These are phyloP conservation scores for Strigamia crassipes DNA, from an alignment of 2,888 invertebrate genomes.

Conservation along the genomic window DNA sequence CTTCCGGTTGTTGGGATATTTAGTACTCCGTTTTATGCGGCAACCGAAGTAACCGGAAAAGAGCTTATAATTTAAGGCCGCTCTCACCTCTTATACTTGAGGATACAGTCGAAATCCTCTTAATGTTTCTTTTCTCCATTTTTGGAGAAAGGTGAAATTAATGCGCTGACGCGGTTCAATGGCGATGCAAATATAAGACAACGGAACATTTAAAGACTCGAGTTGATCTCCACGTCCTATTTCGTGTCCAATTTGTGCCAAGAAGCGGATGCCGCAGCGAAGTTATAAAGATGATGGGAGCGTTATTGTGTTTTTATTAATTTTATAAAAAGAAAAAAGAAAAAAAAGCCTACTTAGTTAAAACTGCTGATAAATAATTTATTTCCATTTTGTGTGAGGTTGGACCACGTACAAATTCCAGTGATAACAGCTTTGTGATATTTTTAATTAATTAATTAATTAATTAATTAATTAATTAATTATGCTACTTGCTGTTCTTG, in stretches of 20 bases:
- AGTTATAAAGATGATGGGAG: background rate
- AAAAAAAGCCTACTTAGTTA: conserved; percentile 17
- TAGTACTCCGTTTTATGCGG: conserved; percentile 67
- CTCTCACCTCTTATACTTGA: background rate
- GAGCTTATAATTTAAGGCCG: background rate
- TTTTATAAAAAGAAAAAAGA: background rate
- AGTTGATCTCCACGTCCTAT: conserved; percentile 27
- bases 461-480: background rate
- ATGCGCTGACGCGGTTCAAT: background rate
- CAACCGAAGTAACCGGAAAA: conserved; percentile 51
- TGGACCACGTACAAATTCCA: conserved; percentile 10
- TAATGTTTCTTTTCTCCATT: background rate
- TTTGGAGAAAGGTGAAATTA: background rate
- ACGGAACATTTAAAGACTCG: background rate
- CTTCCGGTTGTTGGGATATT: conserved; percentile 73
- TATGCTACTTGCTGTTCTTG: background rate
- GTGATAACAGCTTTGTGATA: background rate
- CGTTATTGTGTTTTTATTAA: conserved; percentile 3
- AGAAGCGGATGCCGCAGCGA: conserved; percentile 1
- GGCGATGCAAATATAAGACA: background rate
- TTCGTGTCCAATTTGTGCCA: conserved; percentile 23
- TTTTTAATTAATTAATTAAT: background rate
- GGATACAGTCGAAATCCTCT: background rate
- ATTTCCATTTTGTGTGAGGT: conserved; percentile 31
- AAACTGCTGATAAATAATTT: conserved; percentile 31